These are phyloP conservation scores for Caenorhabditis tropicalis DNA, from an alignment of 1,140 invertebrate genomes.

Conservation along the genomic window DNA sequence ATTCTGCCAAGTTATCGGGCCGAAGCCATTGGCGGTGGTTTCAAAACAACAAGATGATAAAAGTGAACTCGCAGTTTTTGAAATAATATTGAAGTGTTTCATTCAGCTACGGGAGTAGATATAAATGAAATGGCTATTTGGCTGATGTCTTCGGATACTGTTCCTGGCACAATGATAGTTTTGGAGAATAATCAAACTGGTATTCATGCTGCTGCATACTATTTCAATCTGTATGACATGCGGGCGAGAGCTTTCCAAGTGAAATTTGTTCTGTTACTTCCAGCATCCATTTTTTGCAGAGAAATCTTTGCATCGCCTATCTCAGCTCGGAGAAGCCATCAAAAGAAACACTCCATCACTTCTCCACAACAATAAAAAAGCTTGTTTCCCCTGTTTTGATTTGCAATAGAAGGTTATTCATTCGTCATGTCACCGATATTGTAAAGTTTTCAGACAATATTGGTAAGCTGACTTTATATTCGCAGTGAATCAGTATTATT, in stretches of 20 bases:
- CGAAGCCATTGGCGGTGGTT: background rate
- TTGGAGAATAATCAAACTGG: conserved; percentile 33
- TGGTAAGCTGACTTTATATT: background rate
- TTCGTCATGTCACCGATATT: conserved; percentile 26
- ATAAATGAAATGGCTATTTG: conserved; percentile 30
- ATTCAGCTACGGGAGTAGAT: background rate
- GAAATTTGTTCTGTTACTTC: no score
- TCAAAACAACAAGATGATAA: background rate
- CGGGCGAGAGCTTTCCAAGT: conserved; percentile 16
- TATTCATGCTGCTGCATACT: conserved; percentile 7
- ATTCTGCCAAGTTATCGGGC: conserved; percentile 31
- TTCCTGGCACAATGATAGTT: conserved; percentile 26
- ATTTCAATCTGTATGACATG: conserved; percentile 36
- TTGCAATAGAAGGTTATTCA: conserved; percentile 23
- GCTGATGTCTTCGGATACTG: conserved; percentile 22
- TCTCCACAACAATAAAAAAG: background rate
- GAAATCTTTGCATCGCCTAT: conserved; percentile 19
- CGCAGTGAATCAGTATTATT: background rate
- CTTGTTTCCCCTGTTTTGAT: conserved; percentile 20
- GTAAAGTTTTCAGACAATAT: conserved; percentile 22
- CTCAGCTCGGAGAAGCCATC: conserved; percentile 2
- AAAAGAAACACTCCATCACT: background rate
- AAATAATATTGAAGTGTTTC: background rate
- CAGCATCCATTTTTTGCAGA: no score
- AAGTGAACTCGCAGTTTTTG: background rate